Evolutionary conservation across 2,888 invertebrate genomes (phyloP).

Genomic region (Plagodis dolabraria): DNA sequence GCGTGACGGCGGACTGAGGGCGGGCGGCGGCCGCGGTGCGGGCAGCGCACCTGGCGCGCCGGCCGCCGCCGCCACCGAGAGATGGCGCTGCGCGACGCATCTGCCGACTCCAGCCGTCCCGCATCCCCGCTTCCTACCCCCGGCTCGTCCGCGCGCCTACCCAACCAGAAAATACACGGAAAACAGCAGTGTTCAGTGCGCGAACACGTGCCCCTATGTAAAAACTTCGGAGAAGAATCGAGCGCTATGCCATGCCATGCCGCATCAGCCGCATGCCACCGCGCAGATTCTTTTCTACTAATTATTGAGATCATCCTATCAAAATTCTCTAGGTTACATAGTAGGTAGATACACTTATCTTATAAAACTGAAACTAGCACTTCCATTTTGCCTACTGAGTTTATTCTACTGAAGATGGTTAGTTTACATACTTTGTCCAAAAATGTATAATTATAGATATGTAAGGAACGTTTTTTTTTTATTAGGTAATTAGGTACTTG

Average conservation of each 20-base stretch:
- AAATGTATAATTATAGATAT: not conserved
- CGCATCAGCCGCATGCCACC: not conserved
- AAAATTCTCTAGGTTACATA: too few species aligned
- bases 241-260: constrained; percentile 49
- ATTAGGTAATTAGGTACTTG: constrained; percentile 8
- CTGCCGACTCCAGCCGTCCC: constrained; percentile 63
- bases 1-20: constrained; percentile 82
- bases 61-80: constrained; percentile 57
- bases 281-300: constrained; percentile 47
- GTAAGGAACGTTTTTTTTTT: not conserved
- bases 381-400: too few species aligned
- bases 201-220: constrained; percentile 78
- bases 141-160: constrained; percentile 51
- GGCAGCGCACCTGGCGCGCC: constrained; percentile 74
- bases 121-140: constrained; percentile 47
- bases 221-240: constrained; percentile 67
- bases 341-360: too few species aligned
- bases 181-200: constrained; percentile 72
- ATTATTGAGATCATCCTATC: constrained; percentile 2
- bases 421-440: not conserved
- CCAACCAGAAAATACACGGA: constrained; percentile 80
- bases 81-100: constrained; percentile 83
- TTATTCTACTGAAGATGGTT: not conserved
- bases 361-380: too few species aligned
- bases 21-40: constrained; percentile 77